Evolutionary conservation across 2,113 vertebrate genomes (phyloP), one percentile per base, ranked within the genome.

Genomic region (Gila orcuttii): DNA sequence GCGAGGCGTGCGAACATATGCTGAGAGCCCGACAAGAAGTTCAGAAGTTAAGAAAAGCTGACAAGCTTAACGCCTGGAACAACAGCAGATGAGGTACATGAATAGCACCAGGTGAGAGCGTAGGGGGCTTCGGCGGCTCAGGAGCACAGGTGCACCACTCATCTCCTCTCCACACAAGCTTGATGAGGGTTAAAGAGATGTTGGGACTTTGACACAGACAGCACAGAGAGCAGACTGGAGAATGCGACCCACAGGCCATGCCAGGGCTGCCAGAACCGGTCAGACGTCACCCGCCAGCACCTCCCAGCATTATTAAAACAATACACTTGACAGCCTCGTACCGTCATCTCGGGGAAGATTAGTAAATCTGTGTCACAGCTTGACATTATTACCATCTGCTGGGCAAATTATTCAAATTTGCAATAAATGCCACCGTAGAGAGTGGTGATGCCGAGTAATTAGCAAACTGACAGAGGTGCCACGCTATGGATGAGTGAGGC

Each of bases 331-430:
- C 94, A 94, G 93, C 90, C 91, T 90, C 88, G 71, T 91, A 92
- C 88, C 92, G 91, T 90, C 91, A 92, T 90, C 87, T 90, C 90
- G 69, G 85, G 91, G 90, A 91, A 90, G 92, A 94, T 94, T 95
- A 94, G 95, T 95, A 96, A 95, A 94, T 95, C 93, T 93, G 93
- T 94, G 94, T 95, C 94, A 93, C 85, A 92, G 92, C 91, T 92
- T 96, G 94, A 95, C 94, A 95, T 94, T 95, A 94, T 93, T 94
- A 95, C 95, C 94, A 95, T 95, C 94, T 95, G 94, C 94, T 92
- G 93, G 90, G 94, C 94, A 93, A 94, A 95, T 95, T 95, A 96
- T 96, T 96, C 93, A 95, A 95, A 96, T 94, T 89, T 94, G 94
- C 92, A 93, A 94, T 94, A 95, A 95, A 96, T 95, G 94, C 94